Evolutionary conservation across 2,113 vertebrate genomes (phyloP).

Genomic region (Numida meleagris): DNA sequence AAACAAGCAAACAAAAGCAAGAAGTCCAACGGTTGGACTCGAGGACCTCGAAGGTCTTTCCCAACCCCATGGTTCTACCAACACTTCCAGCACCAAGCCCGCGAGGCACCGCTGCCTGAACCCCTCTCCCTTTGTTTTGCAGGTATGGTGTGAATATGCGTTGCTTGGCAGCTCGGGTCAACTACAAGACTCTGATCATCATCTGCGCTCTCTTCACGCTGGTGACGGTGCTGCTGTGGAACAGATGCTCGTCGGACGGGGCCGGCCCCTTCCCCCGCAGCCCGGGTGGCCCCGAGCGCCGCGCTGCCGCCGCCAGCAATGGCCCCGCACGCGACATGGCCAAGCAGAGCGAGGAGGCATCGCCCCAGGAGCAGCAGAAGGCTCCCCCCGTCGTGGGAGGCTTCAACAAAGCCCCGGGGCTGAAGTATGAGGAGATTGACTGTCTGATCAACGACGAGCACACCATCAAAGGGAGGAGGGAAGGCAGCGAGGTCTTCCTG

Average conservation of each 20-base stretch:
- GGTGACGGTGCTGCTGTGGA: conserved; percentile 93
- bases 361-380: conserved; percentile 76
- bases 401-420: conserved; percentile 65
- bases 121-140: not conserved
- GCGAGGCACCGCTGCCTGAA: not conserved
- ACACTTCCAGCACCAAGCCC: too few species aligned
- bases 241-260: conserved; percentile 88
- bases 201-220: conserved; percentile 93
- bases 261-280: conserved; percentile 72
- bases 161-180: conserved; percentile 95
- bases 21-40: not conserved
- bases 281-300: not conserved
- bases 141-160: conserved; percentile 95
- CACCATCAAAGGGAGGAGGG: conserved; percentile 88
- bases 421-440: conserved; percentile 94
- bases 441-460: conserved; percentile 96
- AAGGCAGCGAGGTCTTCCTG: conserved; percentile 91
- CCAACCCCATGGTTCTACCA: not conserved
- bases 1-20: too few species aligned
- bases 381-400: conserved; percentile 83
- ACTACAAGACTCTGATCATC: conserved; percentile 95
- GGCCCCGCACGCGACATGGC: conserved; percentile 8
- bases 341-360: conserved; percentile 80
- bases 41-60: not conserved
- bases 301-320: not conserved